Conservation (phyloP, 2,797 vertebrate genomes). For the Podargus strigoides region DNA sequence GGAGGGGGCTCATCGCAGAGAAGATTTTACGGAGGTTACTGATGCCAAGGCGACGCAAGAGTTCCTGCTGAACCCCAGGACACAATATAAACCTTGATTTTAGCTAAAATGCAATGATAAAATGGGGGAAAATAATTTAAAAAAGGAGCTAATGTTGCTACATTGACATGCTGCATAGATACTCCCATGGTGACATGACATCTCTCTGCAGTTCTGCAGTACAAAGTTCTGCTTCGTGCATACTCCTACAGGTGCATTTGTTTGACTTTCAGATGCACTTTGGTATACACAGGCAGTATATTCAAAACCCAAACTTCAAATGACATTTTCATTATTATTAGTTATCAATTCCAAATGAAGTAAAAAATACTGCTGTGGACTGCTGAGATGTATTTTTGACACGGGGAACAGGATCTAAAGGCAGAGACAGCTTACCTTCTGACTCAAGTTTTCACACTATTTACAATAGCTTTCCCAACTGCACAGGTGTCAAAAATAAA, state of each 20-base stretch:
- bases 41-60: background rate
- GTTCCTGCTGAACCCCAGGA: background rate
- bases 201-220: background rate
- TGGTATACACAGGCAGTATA: background rate
- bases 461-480: constrained; percentile 40
- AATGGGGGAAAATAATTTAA: background rate
- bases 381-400: background rate
- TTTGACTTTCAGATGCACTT: background rate
- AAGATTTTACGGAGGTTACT: background rate
- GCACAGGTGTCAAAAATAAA: constrained; percentile 63
- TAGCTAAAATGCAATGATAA: background rate
- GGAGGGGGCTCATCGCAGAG: background rate
- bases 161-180: background rate
- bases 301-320: background rate
- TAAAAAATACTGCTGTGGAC: background rate
- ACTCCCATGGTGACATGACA: background rate
- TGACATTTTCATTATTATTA: background rate
- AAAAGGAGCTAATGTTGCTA: background rate
- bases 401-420: background rate
- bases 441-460: constrained; percentile 26
- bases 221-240: background rate
- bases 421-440: constrained; percentile 13
- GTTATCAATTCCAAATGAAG: background rate
- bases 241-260: background rate
- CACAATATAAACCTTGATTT: background rate